Conservation (phyloP, 2,113 vertebrate species). For the Girardinichthys multiradiatus region DNA sequence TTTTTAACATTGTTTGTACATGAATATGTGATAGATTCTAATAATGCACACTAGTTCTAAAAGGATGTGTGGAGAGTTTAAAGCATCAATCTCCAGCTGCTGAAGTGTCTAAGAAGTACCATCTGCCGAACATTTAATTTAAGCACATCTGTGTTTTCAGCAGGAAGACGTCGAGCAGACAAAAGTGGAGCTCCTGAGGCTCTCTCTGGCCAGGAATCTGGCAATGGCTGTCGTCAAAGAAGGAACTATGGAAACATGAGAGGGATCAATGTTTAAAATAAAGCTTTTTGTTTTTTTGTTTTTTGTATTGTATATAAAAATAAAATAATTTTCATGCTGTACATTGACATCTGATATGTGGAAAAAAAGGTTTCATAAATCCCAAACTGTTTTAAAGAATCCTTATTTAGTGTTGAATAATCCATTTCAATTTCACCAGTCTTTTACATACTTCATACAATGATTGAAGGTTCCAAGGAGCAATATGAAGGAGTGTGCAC, state of each 20-base stretch:
- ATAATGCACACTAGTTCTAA: no score
- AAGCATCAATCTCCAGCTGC: neutral
- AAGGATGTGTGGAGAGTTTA: neutral
- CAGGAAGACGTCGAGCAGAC: constrained; percentile 85
- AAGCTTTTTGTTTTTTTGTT: constrained; percentile 1
- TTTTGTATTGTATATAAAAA: constrained; percentile 75
- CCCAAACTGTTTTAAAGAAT: no score
- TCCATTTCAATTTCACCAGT: no score
- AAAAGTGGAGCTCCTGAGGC: constrained; percentile 91
- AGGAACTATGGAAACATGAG: constrained; percentile 83
- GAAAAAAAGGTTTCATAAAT: neutral
- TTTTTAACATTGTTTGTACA: neutral
- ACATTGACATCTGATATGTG: neutral
- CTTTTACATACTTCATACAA: no score
- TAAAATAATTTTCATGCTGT: constrained; percentile 58
- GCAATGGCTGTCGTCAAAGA: constrained; percentile 91
- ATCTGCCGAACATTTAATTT: neutral
- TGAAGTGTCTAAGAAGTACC: neutral
- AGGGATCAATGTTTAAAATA: neutral
- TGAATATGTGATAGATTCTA: neutral
- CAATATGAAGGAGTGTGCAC: neutral
- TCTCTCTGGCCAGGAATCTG: constrained; percentile 92
- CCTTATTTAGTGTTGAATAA: no score
- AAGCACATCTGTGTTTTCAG: constrained; percentile 71
- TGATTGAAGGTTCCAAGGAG: neutral